A percentile compares a stretch with the other conserved stretches of the same genome.
phyloP scores from a whole-genome alignment of 2,113 vertebrate genomes.

The Bujurquina vittata region DNA sequence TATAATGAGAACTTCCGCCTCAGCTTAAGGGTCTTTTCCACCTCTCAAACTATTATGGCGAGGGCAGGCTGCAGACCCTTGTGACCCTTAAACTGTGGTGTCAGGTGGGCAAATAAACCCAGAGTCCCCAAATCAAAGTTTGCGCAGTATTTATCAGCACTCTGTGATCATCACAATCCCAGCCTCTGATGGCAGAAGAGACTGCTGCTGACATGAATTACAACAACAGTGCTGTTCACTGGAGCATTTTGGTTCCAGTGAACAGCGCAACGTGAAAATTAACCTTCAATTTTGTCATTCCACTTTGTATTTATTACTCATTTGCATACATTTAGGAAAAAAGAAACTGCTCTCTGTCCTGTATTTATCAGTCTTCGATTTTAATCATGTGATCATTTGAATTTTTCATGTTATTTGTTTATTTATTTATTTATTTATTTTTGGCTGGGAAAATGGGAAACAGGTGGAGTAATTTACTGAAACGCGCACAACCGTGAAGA shows the following conservation, averaged over 20 bases:
- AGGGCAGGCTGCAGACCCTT: neutral
- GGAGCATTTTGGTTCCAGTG: neutral
- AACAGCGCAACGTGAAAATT: neutral
- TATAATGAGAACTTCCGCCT: neutral
- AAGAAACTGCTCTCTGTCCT: neutral
- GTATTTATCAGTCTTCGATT: neutral
- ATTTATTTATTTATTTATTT: too few relatives aligned
- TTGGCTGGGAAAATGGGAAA: too few relatives aligned
- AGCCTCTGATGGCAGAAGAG: too few relatives aligned
- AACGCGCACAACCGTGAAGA: too few relatives aligned
- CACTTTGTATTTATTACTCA: neutral
- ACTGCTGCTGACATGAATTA: too few relatives aligned
- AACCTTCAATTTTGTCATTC: neutral
- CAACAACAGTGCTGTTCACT: too few relatives aligned
- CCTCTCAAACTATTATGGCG: neutral
- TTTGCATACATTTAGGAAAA: neutral
- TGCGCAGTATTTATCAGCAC: too few relatives aligned
- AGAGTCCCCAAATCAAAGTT: neutral
- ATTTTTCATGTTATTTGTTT: too few relatives aligned
- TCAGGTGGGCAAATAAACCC: neutral
- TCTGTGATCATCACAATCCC: too few relatives aligned
- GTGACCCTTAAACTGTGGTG: neutral
- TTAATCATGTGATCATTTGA: too few relatives aligned
- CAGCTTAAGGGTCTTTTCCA: neutral
- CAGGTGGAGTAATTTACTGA: too few relatives aligned